These are phyloP conservation scores for Crypturellus tataupa DNA, from an alignment of 2,797 vertebrate species.

Conservation along the genomic window DNA sequence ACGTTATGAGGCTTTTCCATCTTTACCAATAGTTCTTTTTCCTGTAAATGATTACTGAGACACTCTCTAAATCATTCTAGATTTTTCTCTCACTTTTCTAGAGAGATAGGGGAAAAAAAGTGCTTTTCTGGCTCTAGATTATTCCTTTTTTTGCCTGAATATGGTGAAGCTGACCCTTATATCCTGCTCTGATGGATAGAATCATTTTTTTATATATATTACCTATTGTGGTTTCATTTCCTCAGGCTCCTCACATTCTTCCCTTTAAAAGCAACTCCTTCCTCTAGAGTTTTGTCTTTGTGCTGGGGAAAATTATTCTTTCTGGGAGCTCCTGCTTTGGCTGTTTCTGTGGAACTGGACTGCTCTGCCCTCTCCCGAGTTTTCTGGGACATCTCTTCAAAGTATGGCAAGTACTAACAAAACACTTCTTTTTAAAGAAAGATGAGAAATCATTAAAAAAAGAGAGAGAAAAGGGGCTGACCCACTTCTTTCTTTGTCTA, in stretches of 20 bases:
- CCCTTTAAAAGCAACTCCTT: neutral
- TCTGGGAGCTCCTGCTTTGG: neutral
- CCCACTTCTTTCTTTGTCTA: neutral
- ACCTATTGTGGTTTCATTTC: neutral
- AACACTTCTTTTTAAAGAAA: constrained; percentile 23
- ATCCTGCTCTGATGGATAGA: neutral
- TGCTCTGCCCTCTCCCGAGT: neutral
- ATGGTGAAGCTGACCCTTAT: neutral
- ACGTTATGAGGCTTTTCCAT: neutral
- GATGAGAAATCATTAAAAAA: constrained; percentile 6
- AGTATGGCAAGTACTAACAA: neutral
- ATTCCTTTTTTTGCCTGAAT: neutral
- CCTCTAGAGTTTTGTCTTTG: neutral
- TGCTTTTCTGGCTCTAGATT: neutral
- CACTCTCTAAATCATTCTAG: neutral
- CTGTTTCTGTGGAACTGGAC: neutral
- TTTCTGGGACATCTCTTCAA: constrained; percentile 15
- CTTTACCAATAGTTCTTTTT: neutral
- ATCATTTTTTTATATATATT: neutral
- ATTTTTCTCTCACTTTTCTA: neutral
- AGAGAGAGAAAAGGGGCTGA: rapidly evolving
- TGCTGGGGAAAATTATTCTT: neutral
- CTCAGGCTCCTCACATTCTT: neutral
- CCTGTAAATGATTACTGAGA: neutral
- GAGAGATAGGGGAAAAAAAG: neutral